phyloP scores from a whole-genome alignment of 2,888 invertebrate species.

The Chaitophorus viminalis region DNA sequence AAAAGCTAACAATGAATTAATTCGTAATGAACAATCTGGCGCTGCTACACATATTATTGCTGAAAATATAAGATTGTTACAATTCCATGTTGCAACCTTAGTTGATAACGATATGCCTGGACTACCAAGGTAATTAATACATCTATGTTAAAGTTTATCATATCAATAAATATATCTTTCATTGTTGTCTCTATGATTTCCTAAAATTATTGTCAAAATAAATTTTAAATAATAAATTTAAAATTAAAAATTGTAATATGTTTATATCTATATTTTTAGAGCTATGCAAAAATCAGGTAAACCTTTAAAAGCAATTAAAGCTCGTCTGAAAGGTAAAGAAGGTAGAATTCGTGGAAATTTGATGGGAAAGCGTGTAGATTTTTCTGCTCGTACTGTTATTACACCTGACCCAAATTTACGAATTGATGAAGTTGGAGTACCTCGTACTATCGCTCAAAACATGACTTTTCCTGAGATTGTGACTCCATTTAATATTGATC shows the following conservation, averaged over 20 bases:
- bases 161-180: too few species aligned
- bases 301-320: slow-evolving; percentile 96
- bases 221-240: too few species aligned
- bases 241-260: too few species aligned
- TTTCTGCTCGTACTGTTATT: slow-evolving; percentile 98
- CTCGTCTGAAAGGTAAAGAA: slow-evolving; percentile 97
- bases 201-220: neutral
- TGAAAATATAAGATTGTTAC: slow-evolving; percentile 97
- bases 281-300: slow-evolving; percentile 99
- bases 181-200: too few species aligned
- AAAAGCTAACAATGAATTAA: slow-evolving; percentile 95
- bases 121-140: slow-evolving; percentile 76
- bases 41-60: slow-evolving; percentile 97
- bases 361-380: slow-evolving; percentile 99
- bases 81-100: slow-evolving; percentile 98
- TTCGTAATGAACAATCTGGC: slow-evolving; percentile 94
- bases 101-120: slow-evolving; percentile 99
- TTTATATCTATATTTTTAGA: slow-evolving; percentile 67
- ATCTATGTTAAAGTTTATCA: neutral
- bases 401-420: slow-evolving; percentile 95
- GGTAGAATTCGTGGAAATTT: slow-evolving; percentile 98
- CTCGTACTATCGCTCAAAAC: slow-evolving; percentile 97
- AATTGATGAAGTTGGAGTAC: slow-evolving; percentile 95
- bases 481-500: slow-evolving; percentile 98
- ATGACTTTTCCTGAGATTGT: slow-evolving; percentile 99